Evolutionary conservation across 37 sponge, comb jelly and placozoan species (phyloP), one percentile per base, ranked within the genome.

Genomic region (Geodia barretti): DNA sequence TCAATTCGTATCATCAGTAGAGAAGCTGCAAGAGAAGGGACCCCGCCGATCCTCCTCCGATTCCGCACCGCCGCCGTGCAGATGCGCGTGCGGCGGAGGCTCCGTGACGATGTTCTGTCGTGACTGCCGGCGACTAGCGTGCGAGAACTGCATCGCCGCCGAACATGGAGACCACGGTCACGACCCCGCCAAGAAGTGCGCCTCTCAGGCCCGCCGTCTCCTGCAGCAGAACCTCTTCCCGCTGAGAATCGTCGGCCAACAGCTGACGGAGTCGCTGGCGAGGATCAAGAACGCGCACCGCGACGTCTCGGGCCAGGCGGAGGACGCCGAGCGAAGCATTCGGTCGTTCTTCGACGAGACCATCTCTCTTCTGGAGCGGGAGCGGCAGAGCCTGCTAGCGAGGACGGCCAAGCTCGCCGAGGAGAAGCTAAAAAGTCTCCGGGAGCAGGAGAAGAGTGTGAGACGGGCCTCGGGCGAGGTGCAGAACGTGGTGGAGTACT

Each of bases 101-200:
- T 69, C 26, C 29, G 72, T 23, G 75, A 83, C 75, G 43, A 39
- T 83, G 29, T 83, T 70, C 69, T 83, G 84, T 69, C 74, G 64
- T 60, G 37, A 75, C 61, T 83, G 84, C 68, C 39, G 69, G 25
- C 64, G 29, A 31, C 69, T 75, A 5, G 39, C 75, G 20, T 83
- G 84, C 60, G 23, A 68, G 25, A 76, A 83, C 30, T 83, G 84
- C 60, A 64, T 83, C 43, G 29, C 68, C 20, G 68, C 66, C 40
- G 60, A 68, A 19, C 84, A 83, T 47, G 36, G 59, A 4, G 37
- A 29, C 0, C 84, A 83, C 37, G 60, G 34, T 20, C 75, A 83
- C 36, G 84, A 83, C 33, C 66, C 60, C 35, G 60, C 65, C 36
- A 42, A 11, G 24, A 75, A 75, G 28, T 65, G 67, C 1, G 36